phyloP scores from a whole-genome alignment of 2,797 vertebrate species.

The Perodicticus potto region DNA sequence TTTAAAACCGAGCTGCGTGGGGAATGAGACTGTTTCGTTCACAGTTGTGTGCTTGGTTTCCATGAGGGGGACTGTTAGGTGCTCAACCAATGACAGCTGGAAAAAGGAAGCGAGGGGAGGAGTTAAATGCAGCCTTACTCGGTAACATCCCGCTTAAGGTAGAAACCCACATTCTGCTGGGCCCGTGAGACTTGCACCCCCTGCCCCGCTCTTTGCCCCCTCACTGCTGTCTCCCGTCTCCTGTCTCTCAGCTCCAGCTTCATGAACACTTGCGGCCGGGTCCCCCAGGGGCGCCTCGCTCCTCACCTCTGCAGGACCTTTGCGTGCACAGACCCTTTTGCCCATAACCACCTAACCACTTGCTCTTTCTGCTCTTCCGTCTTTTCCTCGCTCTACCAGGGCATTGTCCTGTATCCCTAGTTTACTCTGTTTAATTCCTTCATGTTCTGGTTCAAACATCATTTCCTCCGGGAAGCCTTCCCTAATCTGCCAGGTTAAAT shows the following conservation, averaged over 20 bases:
- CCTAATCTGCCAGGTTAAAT: neutral
- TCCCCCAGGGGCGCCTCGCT: neutral
- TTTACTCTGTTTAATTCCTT: neutral
- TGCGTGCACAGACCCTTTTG: neutral
- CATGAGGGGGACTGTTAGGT: neutral
- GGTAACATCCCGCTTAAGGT: neutral
- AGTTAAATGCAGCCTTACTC: neutral
- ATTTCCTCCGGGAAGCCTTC: neutral
- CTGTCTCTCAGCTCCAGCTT: neutral
- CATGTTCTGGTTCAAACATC: neutral
- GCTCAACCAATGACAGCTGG: neutral
- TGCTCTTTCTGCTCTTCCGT: neutral
- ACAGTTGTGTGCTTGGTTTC: neutral
- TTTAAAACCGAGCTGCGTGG: neutral
- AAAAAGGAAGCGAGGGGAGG: neutral
- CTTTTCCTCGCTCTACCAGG: neutral
- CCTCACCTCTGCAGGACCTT: neutral
- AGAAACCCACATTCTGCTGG: neutral
- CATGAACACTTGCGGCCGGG: neutral
- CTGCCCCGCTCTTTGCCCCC: neutral
- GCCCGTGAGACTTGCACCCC: neutral
- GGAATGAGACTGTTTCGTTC: neutral
- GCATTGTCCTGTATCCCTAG: neutral
- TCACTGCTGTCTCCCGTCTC: neutral
- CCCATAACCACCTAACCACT: neutral